Conservation (phyloP, 1,140 invertebrate species). For the Pseudomyrmex pallidus region DNA sequence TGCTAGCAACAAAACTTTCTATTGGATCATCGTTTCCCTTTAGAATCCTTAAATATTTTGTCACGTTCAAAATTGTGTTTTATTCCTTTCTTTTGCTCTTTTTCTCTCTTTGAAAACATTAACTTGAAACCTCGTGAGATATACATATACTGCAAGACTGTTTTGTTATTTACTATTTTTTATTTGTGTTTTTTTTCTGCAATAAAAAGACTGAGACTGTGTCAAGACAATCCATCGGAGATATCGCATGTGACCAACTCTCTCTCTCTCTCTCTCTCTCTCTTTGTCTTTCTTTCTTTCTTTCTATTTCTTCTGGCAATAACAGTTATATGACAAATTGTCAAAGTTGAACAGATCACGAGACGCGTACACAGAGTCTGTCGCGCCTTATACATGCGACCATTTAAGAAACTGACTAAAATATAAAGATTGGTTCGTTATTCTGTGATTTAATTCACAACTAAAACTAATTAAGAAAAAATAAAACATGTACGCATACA, state of each 20-base stretch:
- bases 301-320: background rate
- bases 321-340: background rate
- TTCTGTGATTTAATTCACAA: background rate
- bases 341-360: conserved; percentile 17
- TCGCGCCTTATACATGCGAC: background rate
- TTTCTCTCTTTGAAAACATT: background rate
- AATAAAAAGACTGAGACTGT: conserved; percentile 6
- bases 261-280: background rate
- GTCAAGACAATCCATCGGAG: background rate
- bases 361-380: background rate
- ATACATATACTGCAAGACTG: background rate
- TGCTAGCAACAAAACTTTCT: background rate
- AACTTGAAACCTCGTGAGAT: background rate
- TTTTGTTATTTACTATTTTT: background rate
- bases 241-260: background rate
- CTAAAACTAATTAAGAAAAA: background rate
- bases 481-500: background rate
- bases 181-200: too few relatives aligned
- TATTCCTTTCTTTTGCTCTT: background rate
- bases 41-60: background rate
- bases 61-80: background rate
- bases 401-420: background rate
- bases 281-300: background rate
- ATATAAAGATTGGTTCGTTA: conserved; percentile 19
- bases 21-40: background rate